Evolutionary conservation across 2,888 invertebrate genomes (phyloP).

Genomic region (Tanytarsus gracilentus): DNA sequence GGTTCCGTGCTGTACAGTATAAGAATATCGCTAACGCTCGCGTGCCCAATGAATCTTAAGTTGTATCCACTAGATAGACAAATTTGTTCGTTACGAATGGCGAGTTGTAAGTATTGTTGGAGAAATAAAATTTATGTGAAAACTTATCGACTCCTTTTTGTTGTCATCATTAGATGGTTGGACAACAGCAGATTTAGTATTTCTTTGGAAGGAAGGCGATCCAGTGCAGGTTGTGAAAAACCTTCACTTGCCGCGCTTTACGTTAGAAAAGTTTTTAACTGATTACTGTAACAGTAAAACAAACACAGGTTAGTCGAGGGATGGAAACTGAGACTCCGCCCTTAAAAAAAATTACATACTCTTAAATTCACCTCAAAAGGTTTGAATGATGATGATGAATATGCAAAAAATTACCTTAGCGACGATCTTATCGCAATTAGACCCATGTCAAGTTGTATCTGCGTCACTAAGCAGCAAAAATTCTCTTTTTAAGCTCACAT

Average conservation of each 20-base stretch:
- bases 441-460: constrained; percentile 17
- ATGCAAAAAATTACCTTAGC: not conserved
- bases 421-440: constrained; percentile 26
- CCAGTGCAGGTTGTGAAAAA: constrained; percentile 93
- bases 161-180: constrained; percentile 87
- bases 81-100: constrained; percentile 89
- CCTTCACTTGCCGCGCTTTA: constrained; percentile 87
- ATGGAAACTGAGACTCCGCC: too few relatives aligned
- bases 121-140: too few relatives aligned
- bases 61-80: constrained; percentile 94
- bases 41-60: constrained; percentile 96
- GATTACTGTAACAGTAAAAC: constrained; percentile 96
- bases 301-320: constrained; percentile 66
- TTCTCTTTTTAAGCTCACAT: too few relatives aligned
- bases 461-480: too few relatives aligned
- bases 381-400: not conserved
- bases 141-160: too few relatives aligned
- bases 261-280: constrained; percentile 87
- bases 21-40: constrained; percentile 89
- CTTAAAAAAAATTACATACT: too few relatives aligned
- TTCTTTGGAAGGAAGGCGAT: constrained; percentile 92
- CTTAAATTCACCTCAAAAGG: too few relatives aligned
- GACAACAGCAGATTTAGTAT: constrained; percentile 93
- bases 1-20: constrained; percentile 95
- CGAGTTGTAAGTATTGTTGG: constrained; percentile 76